Evolutionary conservation across 2,113 vertebrate species (phyloP), one percentile per base, ranked within the genome.

Genomic region (Chelonoidis abingdonii): DNA sequence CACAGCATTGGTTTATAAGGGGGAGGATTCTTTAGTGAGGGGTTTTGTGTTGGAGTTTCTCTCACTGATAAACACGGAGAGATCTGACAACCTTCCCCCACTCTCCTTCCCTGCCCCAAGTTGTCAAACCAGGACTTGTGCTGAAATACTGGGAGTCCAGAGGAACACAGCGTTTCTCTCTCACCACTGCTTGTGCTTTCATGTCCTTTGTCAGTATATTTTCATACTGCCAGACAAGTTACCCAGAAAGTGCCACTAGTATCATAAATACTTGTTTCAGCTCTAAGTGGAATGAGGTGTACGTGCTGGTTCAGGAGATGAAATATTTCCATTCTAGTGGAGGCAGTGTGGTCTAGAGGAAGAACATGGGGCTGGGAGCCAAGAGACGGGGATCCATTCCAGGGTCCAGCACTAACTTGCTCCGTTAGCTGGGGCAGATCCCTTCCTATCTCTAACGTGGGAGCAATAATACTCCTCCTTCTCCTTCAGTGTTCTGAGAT

Each of bases 191-290:
- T 57, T 0, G 29, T 53, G 21, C 5, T 1, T 78, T 53, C 21
- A 17, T 44, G 2, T 5, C 19, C 17, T 10, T 1, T 0, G 16
- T 1, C 80, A 27, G 52, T 88, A 25, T 8, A 25, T 0, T 25
- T 85, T 75, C 31, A 0, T n/a, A 0, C 59, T 47, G 44, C 35
- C 35, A 21, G 57, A 41, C 22, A 41, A 84, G 1, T 29, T 25
- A 24, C 27, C 41, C 38, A 79, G 24, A 27, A 50, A 80, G 80
- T 69, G 52, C 0, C 10, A 52, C 10, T 2, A 1, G 25, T 2
- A 0, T 1, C 52, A 35, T 22, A 75, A 59, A 0, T 1, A 38
- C 6, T 1, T 1, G n/a, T 16, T 44, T 27, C 0, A 0, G 0
- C n/a, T 47, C 50, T 14, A 31, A 8, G 38, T 41, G 38, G 38